Evolutionary conservation across 2,888 invertebrate genomes (phyloP).

Genomic region (Limenitis arthemis): DNA sequence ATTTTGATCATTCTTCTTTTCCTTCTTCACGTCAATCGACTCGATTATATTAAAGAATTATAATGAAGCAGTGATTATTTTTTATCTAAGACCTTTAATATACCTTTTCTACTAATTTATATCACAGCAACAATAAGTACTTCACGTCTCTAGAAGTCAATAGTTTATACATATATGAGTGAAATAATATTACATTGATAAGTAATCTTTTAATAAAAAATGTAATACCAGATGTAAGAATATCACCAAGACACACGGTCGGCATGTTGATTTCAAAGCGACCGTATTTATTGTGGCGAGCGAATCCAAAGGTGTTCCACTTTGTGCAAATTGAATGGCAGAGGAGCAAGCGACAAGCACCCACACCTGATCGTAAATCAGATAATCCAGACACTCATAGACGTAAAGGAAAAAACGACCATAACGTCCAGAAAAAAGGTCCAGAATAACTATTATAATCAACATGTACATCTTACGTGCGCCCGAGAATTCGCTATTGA

Average conservation of each 20-base stretch:
- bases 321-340: slow-evolving; percentile 56
- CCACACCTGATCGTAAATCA: slow-evolving; percentile 58
- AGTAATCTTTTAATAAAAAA: no score
- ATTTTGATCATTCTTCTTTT: no score
- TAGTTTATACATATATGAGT: no score
- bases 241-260: slow-evolving; percentile 18
- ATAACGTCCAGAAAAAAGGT: slow-evolving; percentile 35
- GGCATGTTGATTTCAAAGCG: slow-evolving; percentile 34
- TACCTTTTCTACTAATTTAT: no score
- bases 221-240: not conserved
- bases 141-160: no score
- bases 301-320: slow-evolving; percentile 49
- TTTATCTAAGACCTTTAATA: no score
- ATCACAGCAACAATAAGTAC: no score
- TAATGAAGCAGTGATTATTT: no score
- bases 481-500: slow-evolving; percentile 53
- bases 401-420: slow-evolving; percentile 35
- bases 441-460: slow-evolving; percentile 31
- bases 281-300: slow-evolving; percentile 38
- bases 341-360: slow-evolving; percentile 41
- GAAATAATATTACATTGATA: no score
- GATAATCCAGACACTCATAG: slow-evolving; percentile 33
- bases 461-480: slow-evolving; percentile 37
- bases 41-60: no score
- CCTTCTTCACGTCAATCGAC: no score